phyloP scores from a whole-genome alignment of 2,113 vertebrate genomes.

The Aptenodytes forsteri region DNA sequence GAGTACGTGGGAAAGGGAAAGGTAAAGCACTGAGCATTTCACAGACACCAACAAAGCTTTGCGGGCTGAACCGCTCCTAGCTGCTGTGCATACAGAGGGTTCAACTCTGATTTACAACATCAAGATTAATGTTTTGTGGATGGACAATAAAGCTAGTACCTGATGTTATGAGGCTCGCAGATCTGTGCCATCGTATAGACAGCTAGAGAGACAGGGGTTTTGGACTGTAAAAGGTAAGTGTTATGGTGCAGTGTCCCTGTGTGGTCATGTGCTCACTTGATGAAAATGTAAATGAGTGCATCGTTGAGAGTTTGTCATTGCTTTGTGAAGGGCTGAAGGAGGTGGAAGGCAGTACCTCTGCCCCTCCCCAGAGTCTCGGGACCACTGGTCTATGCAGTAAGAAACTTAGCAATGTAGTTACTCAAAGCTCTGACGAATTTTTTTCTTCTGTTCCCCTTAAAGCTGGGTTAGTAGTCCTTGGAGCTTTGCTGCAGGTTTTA shows the following conservation, averaged over 20 bases:
- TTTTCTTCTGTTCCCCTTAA: not conserved
- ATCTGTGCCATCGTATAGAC: not conserved
- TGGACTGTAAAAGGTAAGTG: not conserved
- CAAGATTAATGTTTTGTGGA: not conserved
- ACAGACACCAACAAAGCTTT: not conserved
- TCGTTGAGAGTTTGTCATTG: not conserved
- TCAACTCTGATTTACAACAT: not conserved
- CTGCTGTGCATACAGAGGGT: not conserved
- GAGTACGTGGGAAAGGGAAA: not conserved
- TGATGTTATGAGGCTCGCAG: not conserved
- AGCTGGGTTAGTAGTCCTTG: not conserved
- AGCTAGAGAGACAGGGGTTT: not conserved
- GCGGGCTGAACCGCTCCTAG: not conserved
- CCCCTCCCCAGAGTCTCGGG: not conserved
- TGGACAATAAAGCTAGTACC: not conserved
- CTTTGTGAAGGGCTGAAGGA: not conserved
- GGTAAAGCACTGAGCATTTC: not conserved
- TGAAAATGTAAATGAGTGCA: not conserved
- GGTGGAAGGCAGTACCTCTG: not conserved
- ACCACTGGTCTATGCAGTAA: not conserved
- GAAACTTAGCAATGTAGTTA: not conserved
- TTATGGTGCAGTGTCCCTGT: no score
- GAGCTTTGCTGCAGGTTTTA: not conserved
- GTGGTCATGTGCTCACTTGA: not conserved
- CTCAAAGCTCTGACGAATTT: not conserved